Conservation (phyloP, 2,113 vertebrate genomes). For the Clupea harengus region DNA sequence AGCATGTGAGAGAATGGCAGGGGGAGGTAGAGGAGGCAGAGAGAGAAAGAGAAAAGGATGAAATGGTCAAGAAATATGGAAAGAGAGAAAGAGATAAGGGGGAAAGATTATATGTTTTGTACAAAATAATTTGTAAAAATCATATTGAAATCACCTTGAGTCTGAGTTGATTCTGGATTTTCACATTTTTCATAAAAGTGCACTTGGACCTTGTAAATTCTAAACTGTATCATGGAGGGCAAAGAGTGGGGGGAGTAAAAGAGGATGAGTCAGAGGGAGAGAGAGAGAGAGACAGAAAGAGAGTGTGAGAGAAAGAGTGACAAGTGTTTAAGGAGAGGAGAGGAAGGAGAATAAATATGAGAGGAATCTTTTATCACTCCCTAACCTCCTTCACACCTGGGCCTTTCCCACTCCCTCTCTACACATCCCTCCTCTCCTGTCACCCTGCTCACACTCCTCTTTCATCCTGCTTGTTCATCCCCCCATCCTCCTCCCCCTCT, state of each 20-base stretch:
- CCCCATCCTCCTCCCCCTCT: background rate
- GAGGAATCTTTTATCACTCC: background rate
- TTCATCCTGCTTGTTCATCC: background rate
- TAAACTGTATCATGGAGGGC: background rate
- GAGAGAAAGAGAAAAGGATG: background rate
- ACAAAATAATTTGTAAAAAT: no score
- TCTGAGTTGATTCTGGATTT: no score
- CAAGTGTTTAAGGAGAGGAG: background rate
- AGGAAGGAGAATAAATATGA: background rate
- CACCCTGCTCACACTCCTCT: background rate
- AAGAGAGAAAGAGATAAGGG: background rate
- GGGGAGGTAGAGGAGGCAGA: background rate
- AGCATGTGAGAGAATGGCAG: background rate
- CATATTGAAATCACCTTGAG: no score
- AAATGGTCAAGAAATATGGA: background rate
- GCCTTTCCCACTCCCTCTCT: constrained; percentile 42
- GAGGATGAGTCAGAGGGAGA: constrained; percentile 17
- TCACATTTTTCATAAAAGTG: no score
- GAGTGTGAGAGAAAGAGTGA: background rate
- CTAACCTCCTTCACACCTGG: constrained; percentile 54
- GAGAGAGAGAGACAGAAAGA: background rate
- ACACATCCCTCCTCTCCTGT: constrained; percentile 31
- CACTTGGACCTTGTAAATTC: no score
- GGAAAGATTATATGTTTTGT: background rate
- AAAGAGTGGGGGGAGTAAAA: background rate